Percentiles rank a stretch among this genome's conserved stretches.
Evolutionary conservation across 2,888 invertebrate species (phyloP).

Genomic region (Bursaphelenchus okinawaensis): DNA sequence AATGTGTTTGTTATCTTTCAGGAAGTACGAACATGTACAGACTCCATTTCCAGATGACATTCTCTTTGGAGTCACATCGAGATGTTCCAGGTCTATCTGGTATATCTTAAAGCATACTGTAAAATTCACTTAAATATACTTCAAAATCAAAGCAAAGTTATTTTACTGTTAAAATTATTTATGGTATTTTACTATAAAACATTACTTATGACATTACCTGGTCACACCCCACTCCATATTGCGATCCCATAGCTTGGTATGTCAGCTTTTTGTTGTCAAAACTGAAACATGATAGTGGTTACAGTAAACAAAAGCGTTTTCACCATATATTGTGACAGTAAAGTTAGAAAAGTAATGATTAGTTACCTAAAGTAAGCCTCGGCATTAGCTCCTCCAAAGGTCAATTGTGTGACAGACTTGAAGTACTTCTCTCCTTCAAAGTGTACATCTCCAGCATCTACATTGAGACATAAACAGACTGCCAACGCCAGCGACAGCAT

Average conservation of each 20-base stretch:
- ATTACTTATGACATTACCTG: constrained; percentile 34
- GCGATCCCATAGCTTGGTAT: constrained; percentile 43
- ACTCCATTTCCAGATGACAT: constrained; percentile 38
- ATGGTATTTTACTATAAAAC: too few relatives aligned
- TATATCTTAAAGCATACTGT: constrained; percentile 41
- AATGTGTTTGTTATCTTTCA: constrained; percentile 42
- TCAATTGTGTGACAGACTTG: constrained; percentile 49
- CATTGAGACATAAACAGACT: too few relatives aligned
- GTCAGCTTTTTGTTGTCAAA: constrained; percentile 46
- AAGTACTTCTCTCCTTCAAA: constrained; percentile 36
- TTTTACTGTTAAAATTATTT: too few relatives aligned
- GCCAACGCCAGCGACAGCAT: too few relatives aligned
- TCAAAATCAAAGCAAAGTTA: too few relatives aligned
- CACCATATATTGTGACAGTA: too few relatives aligned
- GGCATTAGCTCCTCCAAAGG: constrained; percentile 51
- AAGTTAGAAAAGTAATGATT: too few relatives aligned
- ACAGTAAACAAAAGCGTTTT: too few relatives aligned
- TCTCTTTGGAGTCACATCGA: constrained; percentile 9
- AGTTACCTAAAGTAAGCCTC: constrained; percentile 48
- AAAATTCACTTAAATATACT: too few relatives aligned
- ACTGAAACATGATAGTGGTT: constrained; percentile 24
- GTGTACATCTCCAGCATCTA: constrained; percentile 15
- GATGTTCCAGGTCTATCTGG: constrained; percentile 37
- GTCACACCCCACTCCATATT: constrained; percentile 47
- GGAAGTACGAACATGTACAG: constrained; percentile 51